phyloP scores from a whole-genome alignment of 2,888 invertebrate genomes.

The Cetonia aurata region DNA sequence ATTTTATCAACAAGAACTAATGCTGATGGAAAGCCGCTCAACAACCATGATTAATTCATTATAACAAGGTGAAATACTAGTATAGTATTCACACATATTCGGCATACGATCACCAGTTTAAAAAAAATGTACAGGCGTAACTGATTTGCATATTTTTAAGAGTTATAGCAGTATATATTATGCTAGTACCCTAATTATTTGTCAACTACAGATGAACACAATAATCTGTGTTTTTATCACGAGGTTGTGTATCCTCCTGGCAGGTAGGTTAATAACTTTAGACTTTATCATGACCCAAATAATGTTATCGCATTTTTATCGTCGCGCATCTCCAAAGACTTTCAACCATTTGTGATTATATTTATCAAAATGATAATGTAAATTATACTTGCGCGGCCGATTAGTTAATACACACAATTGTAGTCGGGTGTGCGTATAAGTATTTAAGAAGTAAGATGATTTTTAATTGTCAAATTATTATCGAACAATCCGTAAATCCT shows the following conservation, averaged over 20 bases:
- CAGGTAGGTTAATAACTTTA: slow-evolving; percentile 21
- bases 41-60: too few relatives aligned
- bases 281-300: slow-evolving; percentile 14
- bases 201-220: background rate
- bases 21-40: too few relatives aligned
- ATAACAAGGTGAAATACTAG: too few relatives aligned
- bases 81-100: too few relatives aligned
- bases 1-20: too few relatives aligned
- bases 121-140: too few relatives aligned
- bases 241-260: background rate
- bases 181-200: background rate
- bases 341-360: slow-evolving; percentile 3
- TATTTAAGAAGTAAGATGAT: too few relatives aligned
- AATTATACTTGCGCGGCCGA: background rate
- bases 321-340: slow-evolving; percentile 1
- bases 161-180: background rate
- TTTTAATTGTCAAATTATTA: too few relatives aligned
- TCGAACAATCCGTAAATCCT: too few relatives aligned
- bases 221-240: background rate
- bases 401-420: too few relatives aligned
- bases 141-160: background rate
- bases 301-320: slow-evolving; percentile 15
- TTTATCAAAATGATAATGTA: slow-evolving; percentile 4
- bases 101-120: too few relatives aligned
- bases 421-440: too few relatives aligned